These are phyloP conservation scores for Columba livia DNA, from an alignment of 2,113 vertebrate genomes.

Conservation along the genomic window DNA sequence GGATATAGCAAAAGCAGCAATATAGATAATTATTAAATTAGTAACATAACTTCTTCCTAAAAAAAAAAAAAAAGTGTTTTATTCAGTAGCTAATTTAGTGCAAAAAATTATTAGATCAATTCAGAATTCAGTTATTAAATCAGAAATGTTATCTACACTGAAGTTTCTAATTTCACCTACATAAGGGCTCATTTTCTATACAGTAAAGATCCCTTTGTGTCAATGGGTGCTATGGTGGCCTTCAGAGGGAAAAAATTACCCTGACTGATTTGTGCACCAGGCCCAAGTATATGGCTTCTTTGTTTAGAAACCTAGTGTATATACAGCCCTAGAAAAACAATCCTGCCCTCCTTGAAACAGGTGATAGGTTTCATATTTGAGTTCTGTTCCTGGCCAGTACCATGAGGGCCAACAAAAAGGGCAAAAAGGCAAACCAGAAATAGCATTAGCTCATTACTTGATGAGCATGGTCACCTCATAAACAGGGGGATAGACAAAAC, in stretches of 20 bases:
- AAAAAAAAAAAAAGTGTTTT: background rate
- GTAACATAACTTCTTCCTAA: background rate
- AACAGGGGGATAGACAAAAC: no score
- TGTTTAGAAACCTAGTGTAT: background rate
- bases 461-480: no score
- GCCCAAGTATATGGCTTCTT: rapidly evolving
- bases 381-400: background rate
- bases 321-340: background rate
- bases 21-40: background rate
- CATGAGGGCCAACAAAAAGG: no score
- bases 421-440: no score
- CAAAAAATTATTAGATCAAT: background rate
- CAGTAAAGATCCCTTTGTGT: background rate
- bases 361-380: background rate
- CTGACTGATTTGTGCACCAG: background rate
- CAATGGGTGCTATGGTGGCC: background rate
- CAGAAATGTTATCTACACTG: background rate
- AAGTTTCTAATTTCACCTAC: background rate
- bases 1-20: background rate
- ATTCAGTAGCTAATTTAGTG: background rate
- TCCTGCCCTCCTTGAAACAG: background rate
- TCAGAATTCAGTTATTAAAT: background rate
- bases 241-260: background rate
- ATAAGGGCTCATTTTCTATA: background rate
- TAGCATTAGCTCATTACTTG: no score